phyloP scores from a whole-genome alignment of 2,113 vertebrate genomes.

The Rhagologus leucostigma region DNA sequence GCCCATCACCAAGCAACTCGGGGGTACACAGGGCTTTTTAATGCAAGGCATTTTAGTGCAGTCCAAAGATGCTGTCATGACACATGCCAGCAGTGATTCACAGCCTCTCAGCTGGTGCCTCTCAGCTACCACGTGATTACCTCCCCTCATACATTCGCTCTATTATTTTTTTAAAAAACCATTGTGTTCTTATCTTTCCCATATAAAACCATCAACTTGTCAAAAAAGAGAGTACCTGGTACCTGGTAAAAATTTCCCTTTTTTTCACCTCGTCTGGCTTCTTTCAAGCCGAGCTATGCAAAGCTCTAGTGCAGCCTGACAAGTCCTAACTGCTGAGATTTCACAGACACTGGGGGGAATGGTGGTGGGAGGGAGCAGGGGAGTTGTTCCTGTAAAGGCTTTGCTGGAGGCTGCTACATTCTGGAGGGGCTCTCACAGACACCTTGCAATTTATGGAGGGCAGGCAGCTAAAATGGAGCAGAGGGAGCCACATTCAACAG shows the following conservation, averaged over 20 bases:
- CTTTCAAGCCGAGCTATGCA: slow-evolving; percentile 25
- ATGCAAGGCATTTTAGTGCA: neutral
- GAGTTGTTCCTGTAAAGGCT: neutral
- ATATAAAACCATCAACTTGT: slow-evolving; percentile 28
- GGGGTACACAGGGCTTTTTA: neutral
- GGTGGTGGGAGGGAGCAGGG: neutral
- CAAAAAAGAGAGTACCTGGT: slow-evolving; percentile 17
- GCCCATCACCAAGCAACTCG: neutral
- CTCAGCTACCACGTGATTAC: neutral
- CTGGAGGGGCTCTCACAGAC: neutral
- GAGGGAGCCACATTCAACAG: neutral
- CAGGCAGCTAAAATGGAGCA: neutral
- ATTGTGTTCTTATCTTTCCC: neutral
- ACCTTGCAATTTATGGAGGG: neutral
- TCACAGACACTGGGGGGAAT: neutral
- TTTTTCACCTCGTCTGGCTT: slow-evolving; percentile 28
- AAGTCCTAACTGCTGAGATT: slow-evolving; percentile 38
- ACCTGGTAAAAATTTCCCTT: slow-evolving; percentile 4
- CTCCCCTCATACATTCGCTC: neutral
- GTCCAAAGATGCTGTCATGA: slow-evolving; percentile 7
- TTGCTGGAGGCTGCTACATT: neutral
- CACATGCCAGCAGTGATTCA: slow-evolving; percentile 10
- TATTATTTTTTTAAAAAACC: neutral
- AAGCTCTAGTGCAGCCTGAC: neutral
- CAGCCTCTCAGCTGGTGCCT: neutral